A percentile compares a stretch with the other conserved stretches of the same genome.
Evolutionary conservation across 2,113 vertebrate genomes (phyloP).

Genomic region (Chaenogobius annularis): DNA sequence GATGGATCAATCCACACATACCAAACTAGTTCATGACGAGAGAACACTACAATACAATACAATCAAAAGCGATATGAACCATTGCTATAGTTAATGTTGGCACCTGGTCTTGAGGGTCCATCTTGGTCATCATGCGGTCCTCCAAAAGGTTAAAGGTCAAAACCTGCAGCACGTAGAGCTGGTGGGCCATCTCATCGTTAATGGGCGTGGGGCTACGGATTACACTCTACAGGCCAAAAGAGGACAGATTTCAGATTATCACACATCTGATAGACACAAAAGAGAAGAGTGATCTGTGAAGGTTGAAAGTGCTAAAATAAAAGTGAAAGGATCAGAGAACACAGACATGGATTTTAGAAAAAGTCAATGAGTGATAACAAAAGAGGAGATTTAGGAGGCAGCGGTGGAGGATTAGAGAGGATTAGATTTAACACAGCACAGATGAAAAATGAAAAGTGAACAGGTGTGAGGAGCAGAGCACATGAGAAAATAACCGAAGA

Average conservation of each 20-base stretch:
- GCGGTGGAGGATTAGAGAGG: constrained; percentile 30
- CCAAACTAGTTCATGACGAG: no score
- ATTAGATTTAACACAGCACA: constrained; percentile 30
- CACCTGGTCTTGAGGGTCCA: constrained; percentile 99
- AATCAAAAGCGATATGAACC: not conserved
- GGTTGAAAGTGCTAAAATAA: not conserved
- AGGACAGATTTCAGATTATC: constrained; percentile 7
- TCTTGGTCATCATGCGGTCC: constrained; percentile 99
- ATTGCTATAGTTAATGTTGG: not conserved
- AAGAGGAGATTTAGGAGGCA: constrained; percentile 34
- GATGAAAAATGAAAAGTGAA: constrained; percentile 25
- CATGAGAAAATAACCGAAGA: constrained; percentile 31
- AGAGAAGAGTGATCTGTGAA: not conserved
- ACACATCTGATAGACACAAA: not conserved
- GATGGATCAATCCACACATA: no score
- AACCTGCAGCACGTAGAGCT: constrained; percentile 97
- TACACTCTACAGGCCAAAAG: constrained; percentile 80
- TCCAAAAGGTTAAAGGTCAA: constrained; percentile 96
- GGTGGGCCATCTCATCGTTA: constrained; percentile 98
- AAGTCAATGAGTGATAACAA: constrained; percentile 24
- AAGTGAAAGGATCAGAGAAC: not conserved
- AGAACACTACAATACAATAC: no score
- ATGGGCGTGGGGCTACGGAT: constrained; percentile 90
- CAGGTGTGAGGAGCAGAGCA: constrained; percentile 30
- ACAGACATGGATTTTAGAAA: constrained; percentile 13